phyloP scores from a whole-genome alignment of 2,888 invertebrate genomes.

The Pandemis cinnamomeana region DNA sequence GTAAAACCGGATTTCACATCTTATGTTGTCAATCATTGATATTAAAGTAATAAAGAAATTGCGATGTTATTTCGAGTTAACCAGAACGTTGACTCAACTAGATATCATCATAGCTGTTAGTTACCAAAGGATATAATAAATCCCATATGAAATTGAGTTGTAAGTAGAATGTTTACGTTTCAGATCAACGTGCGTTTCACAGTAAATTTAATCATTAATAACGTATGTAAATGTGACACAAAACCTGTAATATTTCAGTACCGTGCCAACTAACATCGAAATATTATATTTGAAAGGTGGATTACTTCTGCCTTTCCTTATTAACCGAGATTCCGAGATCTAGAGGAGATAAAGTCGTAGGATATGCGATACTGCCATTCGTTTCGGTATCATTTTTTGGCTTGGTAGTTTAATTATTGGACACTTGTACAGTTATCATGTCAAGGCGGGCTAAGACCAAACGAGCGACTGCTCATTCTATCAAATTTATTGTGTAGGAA shows the following conservation, averaged over 20 bases:
- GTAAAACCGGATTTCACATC: no score
- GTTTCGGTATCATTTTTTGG: no score
- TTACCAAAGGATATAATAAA: background rate
- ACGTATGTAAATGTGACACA: conserved; percentile 16
- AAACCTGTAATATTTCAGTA: conserved; percentile 32
- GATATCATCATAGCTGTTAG: background rate
- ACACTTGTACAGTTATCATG: no score
- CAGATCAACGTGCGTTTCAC: conserved; percentile 7
- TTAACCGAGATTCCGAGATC: background rate
- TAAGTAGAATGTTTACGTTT: background rate
- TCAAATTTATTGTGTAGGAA: no score
- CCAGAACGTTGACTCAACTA: background rate
- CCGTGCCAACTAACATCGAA: conserved; percentile 33
- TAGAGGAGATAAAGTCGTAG: background rate
- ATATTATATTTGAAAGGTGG: conserved; percentile 32
- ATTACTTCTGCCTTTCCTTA: conserved; percentile 36
- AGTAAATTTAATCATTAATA: conserved; percentile 21
- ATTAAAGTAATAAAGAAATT: background rate
- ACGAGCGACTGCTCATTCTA: no score
- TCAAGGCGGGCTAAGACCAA: no score
- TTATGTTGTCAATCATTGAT: background rate
- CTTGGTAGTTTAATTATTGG: no score
- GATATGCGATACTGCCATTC: background rate
- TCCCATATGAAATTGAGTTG: background rate
- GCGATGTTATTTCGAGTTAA: background rate